A percentile compares a stretch with the other conserved stretches of the same genome.
These are phyloP conservation scores for Sicus ferrugineus DNA, from an alignment of 2,888 invertebrate species.

Conservation along the genomic window DNA sequence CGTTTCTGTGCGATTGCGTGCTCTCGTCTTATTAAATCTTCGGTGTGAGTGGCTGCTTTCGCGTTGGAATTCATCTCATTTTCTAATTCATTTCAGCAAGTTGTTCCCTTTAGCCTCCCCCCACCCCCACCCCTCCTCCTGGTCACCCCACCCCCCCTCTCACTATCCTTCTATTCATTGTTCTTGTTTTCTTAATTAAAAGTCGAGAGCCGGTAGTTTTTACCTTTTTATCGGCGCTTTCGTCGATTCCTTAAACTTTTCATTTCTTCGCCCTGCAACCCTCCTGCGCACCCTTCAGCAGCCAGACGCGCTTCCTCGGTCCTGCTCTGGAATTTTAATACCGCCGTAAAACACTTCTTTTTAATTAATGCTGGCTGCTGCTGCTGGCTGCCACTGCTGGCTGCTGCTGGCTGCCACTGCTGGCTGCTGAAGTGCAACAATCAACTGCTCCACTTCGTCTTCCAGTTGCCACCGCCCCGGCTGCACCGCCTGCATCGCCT, in stretches of 20 bases:
- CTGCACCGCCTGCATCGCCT: not conserved
- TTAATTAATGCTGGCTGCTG: conserved; percentile 25
- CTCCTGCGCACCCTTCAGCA: too few species aligned
- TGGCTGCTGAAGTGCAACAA: not conserved
- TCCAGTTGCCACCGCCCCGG: not conserved
- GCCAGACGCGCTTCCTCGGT: too few species aligned
- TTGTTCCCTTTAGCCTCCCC: not conserved
- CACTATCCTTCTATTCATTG: not conserved
- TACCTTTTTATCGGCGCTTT: not conserved
- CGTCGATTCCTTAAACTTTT: not conserved
- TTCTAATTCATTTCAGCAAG: conserved; percentile 13
- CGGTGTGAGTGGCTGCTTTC: conserved; percentile 2
- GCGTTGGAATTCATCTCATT: conserved; percentile 20
- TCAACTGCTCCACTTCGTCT: too few species aligned
- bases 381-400: too few species aligned
- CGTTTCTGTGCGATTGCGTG: conserved; percentile 3
- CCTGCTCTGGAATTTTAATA: conserved; percentile 14
- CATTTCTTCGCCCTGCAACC: too few species aligned
- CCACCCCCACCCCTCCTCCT: not conserved
- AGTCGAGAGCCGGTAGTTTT: too few species aligned
- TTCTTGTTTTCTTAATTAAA: not conserved
- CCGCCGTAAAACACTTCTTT: conserved; percentile 24
- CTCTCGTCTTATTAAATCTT: not conserved
- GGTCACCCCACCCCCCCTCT: not conserved
- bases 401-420: conserved; percentile 1